A percentile compares a stretch with the other conserved stretches of the same genome.
Evolutionary conservation across 2,888 invertebrate species (phyloP).

Genomic region (Pachymerium ferrugineum): DNA sequence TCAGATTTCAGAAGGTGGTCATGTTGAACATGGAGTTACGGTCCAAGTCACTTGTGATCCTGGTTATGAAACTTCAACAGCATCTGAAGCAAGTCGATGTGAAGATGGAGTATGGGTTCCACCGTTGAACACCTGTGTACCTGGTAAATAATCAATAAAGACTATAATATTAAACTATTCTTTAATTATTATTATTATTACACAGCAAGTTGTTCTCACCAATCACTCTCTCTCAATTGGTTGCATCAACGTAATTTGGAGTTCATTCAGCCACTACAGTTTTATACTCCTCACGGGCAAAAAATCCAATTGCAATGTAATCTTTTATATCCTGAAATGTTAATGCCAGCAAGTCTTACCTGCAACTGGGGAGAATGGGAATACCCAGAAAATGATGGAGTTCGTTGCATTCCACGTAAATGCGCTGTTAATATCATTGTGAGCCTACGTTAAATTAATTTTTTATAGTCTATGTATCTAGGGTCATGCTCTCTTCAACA

Average conservation of each 20-base stretch:
- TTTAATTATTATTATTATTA: too few relatives aligned
- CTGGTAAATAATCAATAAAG: not conserved
- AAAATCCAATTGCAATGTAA: not conserved
- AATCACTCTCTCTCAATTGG: not conserved
- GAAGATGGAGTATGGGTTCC: not conserved
- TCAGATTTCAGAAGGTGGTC: not conserved
- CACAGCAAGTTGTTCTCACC: not conserved
- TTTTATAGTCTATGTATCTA: not conserved
- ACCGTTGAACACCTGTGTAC: not conserved
- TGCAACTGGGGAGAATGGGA: conserved; percentile 2
- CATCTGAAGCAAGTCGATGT: not conserved
- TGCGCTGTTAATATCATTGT: not conserved
- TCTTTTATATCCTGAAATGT: not conserved
- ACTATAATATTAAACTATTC: too few relatives aligned
- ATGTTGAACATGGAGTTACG: not conserved
- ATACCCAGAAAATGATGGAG: not conserved
- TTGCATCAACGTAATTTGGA: not conserved
- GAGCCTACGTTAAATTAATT: not conserved
- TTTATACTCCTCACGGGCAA: not conserved
- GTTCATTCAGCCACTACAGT: not conserved
- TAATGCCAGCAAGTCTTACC: not conserved
- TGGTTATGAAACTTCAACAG: not conserved
- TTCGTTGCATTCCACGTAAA: not conserved
- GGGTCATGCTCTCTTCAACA: not conserved
- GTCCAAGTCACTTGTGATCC: not conserved